Conservation (phyloP, 1,140 invertebrate species). For the Matsumurasca onukii region DNA sequence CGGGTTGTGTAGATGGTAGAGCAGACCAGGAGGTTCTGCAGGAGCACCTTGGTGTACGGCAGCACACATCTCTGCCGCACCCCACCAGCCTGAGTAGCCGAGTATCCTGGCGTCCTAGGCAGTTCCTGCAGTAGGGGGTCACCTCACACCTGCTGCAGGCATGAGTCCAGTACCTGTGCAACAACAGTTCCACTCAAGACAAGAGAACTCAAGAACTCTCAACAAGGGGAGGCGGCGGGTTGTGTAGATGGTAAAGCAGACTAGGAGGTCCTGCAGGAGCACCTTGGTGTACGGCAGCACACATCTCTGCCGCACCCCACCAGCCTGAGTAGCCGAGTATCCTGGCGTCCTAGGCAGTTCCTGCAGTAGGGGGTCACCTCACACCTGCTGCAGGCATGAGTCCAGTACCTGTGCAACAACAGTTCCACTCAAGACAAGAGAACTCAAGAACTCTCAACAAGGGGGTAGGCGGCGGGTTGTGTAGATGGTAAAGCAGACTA, state of each 20-base stretch:
- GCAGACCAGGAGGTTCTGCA: constrained; percentile 43
- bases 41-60: constrained; percentile 39
- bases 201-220: background rate
- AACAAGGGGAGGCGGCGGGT: constrained; percentile 54
- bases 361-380: background rate
- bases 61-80: constrained; percentile 35
- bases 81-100: constrained; percentile 33
- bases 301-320: constrained; percentile 36
- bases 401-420: background rate
- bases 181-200: background rate
- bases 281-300: constrained; percentile 35
- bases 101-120: constrained; percentile 29
- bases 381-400: too few relatives aligned
- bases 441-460: constrained; percentile 42
- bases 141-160: too few relatives aligned
- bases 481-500: constrained; percentile 42
- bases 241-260: constrained; percentile 42
- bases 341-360: constrained; percentile 20
- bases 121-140: background rate
- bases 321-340: constrained; percentile 33
- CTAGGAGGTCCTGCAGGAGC: constrained; percentile 43
- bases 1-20: constrained; percentile 48
- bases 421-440: background rate
- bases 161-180: background rate
- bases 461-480: constrained; percentile 51